Evolutionary conservation across 2,113 vertebrate species (phyloP), one percentile per base, ranked within the genome.

Genomic region (Gopherus evgoodei): DNA sequence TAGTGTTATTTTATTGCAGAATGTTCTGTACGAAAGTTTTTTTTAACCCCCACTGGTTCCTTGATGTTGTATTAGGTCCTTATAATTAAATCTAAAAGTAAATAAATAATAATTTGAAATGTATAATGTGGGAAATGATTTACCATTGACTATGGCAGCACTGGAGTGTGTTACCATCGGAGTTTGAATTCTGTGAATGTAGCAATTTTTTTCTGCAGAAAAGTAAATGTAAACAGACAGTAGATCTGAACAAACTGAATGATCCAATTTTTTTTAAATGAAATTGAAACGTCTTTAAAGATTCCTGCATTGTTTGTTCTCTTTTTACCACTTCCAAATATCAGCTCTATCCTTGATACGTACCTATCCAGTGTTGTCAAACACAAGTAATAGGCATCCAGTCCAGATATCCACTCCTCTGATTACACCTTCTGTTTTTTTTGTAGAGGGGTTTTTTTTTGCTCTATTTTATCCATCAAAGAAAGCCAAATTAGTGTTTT

Each of bases 401-500:
- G 82, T 94, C 90, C 93, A 50, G 35, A 88, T 17, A 92, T 90
- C 10, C 25, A 92, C 25, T 86, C 52, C 62, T 95, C 38, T 83
- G 44, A 96, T 38, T 47, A 11, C 72, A 76, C 6, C 90, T 87
- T 89, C 89, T 62, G 93, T 87, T 89, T 90, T 88, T 42, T 42
- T 42, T 42, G 38, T 83, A 84, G 83, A 52, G 9, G 27, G n/a
- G 5, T 49, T 80, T 78, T 87, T 50, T 87, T 79, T 69, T 79
- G 62, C 54, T 25, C 49, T 89, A 69, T 47, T 95, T 88, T 89
- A 59, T 87, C 62, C 86, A 92, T 78, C 54, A 49, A 31, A 91
- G 83, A 96, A 93, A 50, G 54, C 31, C 5, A 82, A 92, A 96
- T 80, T 50, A 44, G 29, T 69, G 38, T 47, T 27, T 87, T 96